A percentile compares a stretch with the other conserved stretches of the same genome.
phyloP scores from a whole-genome alignment of 2,888 invertebrate genomes.

The Pegoplata infirma region DNA sequence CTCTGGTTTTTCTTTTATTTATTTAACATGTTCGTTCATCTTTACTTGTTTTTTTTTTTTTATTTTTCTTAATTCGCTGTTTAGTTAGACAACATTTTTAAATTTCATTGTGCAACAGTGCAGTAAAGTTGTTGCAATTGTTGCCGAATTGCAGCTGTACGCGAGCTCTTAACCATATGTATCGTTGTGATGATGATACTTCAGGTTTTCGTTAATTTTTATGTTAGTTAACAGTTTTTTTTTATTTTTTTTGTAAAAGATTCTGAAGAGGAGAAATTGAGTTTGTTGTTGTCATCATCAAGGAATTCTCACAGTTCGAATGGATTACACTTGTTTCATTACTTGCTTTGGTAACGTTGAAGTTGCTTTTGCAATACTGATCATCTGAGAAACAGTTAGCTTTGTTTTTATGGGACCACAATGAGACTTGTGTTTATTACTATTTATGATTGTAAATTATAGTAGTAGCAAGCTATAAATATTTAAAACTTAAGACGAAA shows the following conservation, averaged over 20 bases:
- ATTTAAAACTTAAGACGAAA: too few species aligned
- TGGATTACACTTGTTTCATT: conserved; percentile 9
- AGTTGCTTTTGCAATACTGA: not conserved
- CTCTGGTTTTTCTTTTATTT: not conserved
- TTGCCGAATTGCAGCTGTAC: not conserved
- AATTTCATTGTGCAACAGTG: not conserved
- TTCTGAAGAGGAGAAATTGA: not conserved
- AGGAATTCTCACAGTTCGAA: conserved; percentile 21
- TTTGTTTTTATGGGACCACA: conserved; percentile 1
- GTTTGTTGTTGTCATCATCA: not conserved
- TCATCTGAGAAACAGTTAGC: conserved; percentile 13
- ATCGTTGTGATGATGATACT: too few species aligned
- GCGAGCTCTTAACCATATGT: not conserved
- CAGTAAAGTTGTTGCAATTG: not conserved
- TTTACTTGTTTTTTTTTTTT: too few species aligned
- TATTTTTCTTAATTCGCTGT: too few species aligned
- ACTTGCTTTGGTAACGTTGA: not conserved
- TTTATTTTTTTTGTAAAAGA: not conserved
- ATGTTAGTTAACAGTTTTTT: not conserved
- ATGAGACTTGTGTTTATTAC: not conserved
- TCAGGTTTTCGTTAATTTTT: not conserved
- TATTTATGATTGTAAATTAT: not conserved
- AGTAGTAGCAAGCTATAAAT: not conserved
- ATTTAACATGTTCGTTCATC: not conserved
- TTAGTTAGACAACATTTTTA: not conserved